phyloP scores from a whole-genome alignment of 2,888 invertebrate genomes.

The Macrosoma leucophasiata region DNA sequence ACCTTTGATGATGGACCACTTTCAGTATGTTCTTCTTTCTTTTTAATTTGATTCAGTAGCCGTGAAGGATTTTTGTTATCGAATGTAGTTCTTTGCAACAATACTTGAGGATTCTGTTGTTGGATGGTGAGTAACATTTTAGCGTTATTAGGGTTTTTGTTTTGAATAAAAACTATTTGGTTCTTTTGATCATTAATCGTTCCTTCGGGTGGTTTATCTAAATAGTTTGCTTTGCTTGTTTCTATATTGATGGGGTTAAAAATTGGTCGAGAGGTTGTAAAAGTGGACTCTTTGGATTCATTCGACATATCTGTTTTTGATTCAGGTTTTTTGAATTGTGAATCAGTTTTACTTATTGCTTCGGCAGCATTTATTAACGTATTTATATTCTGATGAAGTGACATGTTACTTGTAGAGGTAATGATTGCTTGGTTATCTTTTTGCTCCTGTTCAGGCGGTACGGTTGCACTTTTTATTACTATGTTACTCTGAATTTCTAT shows the following conservation, averaged over 20 bases:
- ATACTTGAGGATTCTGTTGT: slow-evolving; percentile 54
- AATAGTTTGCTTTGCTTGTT: slow-evolving; percentile 38
- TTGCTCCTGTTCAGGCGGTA: slow-evolving; percentile 48
- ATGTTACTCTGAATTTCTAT: slow-evolving; percentile 66
- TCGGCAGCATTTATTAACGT: slow-evolving; percentile 58
- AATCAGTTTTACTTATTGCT: slow-evolving; percentile 50
- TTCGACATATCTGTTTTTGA: slow-evolving; percentile 34
- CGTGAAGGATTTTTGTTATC: slow-evolving; percentile 72
- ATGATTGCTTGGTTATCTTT: slow-evolving; percentile 20
- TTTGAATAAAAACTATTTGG: slow-evolving; percentile 59
- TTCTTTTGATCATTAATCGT: slow-evolving; percentile 52
- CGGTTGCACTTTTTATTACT: slow-evolving; percentile 51
- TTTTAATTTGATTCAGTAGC: slow-evolving; percentile 56
- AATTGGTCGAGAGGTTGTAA: slow-evolving; percentile 30
- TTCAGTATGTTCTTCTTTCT: slow-evolving; percentile 56
- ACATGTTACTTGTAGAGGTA: too few species aligned
- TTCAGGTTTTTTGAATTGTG: slow-evolving; percentile 45
- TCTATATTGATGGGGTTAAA: slow-evolving; percentile 49
- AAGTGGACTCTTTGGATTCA: slow-evolving; percentile 35
- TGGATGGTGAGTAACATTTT: slow-evolving; percentile 62
- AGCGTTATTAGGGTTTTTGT: slow-evolving; percentile 46
- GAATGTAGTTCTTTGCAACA: slow-evolving; percentile 52
- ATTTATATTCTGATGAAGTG: slow-evolving; percentile 38
- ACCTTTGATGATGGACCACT: slow-evolving; percentile 55
- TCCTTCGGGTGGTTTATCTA: slow-evolving; percentile 46